Evolutionary conservation across 2,888 invertebrate genomes (phyloP).

Genomic region (Diarsia brunnea): DNA sequence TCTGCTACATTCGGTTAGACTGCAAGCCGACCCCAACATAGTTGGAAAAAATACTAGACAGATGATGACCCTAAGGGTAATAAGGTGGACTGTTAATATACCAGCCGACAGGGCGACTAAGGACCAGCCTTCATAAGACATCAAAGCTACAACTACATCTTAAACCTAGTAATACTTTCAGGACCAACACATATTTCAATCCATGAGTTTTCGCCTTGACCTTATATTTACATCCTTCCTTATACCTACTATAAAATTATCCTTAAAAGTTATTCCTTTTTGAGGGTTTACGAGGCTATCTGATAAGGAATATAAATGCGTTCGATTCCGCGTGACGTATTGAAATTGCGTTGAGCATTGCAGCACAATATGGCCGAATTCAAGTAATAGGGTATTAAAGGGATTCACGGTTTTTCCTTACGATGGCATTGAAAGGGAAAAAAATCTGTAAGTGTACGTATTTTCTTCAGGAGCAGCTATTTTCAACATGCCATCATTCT

Average conservation of each 20-base stretch:
- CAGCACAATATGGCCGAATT: constrained; percentile 23
- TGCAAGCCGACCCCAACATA: no score
- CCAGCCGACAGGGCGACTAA: neutral
- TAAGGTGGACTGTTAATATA: neutral
- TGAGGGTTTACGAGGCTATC: constrained; percentile 41
- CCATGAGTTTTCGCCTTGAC: neutral
- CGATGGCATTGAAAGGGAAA: neutral
- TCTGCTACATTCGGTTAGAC: no score
- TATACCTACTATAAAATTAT: constrained; percentile 28
- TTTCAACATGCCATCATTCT: neutral
- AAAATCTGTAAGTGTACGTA: no score
- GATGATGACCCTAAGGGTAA: neutral
- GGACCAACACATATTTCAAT: neutral
- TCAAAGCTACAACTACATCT: no score
- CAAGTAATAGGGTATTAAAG: constrained; percentile 28
- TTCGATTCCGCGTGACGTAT: constrained; percentile 45
- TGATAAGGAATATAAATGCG: constrained; percentile 43
- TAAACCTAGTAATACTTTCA: neutral
- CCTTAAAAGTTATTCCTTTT: constrained; percentile 22
- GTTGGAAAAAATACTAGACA: no score
- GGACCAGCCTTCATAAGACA: no score
- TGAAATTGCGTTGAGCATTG: constrained; percentile 34
- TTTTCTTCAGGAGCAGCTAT: no score
- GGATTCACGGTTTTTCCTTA: constrained; percentile 23
- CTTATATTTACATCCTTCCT: neutral